These are phyloP conservation scores for Drosophila birchii DNA, from an alignment of 2,888 invertebrate genomes.

Conservation along the genomic window DNA sequence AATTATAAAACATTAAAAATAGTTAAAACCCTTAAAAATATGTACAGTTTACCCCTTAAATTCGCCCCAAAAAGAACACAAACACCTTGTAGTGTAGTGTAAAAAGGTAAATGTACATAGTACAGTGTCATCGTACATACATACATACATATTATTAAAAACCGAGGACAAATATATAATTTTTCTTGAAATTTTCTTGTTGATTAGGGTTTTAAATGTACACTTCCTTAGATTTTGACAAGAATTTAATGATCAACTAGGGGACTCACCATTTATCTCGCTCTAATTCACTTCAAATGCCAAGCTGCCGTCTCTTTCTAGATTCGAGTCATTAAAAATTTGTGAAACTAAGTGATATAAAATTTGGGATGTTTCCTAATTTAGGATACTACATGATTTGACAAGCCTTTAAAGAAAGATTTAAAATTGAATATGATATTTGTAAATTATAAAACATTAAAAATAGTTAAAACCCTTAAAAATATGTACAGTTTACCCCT, in stretches of 20 bases:
- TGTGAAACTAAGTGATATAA: neutral
- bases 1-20: too few relatives aligned
- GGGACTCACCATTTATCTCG: neutral
- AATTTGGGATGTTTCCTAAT: neutral
- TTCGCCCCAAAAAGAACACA: neutral
- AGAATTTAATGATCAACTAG: neutral
- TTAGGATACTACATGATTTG: too few relatives aligned
- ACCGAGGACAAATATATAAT: too few relatives aligned
- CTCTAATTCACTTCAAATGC: neutral
- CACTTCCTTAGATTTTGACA: neutral
- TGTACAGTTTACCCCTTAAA: neutral
- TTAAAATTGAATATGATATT: too few relatives aligned
- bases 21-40: neutral
- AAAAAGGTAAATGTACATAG: constrained; percentile 26
- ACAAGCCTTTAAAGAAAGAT: too few relatives aligned
- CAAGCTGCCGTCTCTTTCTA: neutral
- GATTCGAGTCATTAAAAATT: neutral
- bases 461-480: neutral
- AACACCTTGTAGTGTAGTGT: neutral
- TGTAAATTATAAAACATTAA: too few relatives aligned
- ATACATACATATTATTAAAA: too few relatives aligned
- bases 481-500: neutral
- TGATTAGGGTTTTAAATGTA: too few relatives aligned
- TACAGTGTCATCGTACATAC: constrained; percentile 21
- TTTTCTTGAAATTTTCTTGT: too few relatives aligned